phyloP scores from a whole-genome alignment of 1,140 invertebrate species.

The Microplitis demolitor region DNA sequence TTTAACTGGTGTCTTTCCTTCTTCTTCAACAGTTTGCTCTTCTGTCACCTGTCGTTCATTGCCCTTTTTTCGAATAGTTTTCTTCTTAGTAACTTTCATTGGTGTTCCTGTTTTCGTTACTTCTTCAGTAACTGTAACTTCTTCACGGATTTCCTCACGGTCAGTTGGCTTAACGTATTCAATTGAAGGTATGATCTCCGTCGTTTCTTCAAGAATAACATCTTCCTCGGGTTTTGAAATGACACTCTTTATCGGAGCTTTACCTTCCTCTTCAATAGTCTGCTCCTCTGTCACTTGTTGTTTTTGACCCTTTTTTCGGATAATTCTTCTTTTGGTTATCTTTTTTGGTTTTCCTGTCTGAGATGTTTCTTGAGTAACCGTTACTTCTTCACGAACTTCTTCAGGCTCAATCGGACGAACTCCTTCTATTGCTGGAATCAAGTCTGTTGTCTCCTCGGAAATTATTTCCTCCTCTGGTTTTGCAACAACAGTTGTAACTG shows the following conservation, averaged over 20 bases:
- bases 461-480: constrained; percentile 42
- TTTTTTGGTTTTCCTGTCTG: constrained; percentile 50
- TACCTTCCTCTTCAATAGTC: constrained; percentile 43
- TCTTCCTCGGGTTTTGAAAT: constrained; percentile 43
- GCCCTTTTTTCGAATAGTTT: constrained; percentile 27
- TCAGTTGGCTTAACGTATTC: constrained; percentile 21
- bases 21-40: constrained; percentile 35
- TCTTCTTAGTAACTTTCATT: constrained; percentile 31
- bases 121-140: constrained; percentile 33
- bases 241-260: constrained; percentile 51
- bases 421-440: constrained; percentile 24
- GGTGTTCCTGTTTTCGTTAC: constrained; percentile 31
- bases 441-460: too few relatives aligned
- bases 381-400: constrained; percentile 26
- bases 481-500: constrained; percentile 44
- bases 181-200: background rate
- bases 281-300: constrained; percentile 43
- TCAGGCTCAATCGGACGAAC: background rate
- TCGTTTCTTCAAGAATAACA: constrained; percentile 26
- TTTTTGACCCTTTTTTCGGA: constrained; percentile 42
- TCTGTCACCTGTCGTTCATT: constrained; percentile 27
- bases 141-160: constrained; percentile 22
- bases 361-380: constrained; percentile 37
- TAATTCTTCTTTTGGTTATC: constrained; percentile 50
- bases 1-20: constrained; percentile 15